Conservation (phyloP, 2,888 invertebrate genomes). For the Archaeoteleia sp. region DNA sequence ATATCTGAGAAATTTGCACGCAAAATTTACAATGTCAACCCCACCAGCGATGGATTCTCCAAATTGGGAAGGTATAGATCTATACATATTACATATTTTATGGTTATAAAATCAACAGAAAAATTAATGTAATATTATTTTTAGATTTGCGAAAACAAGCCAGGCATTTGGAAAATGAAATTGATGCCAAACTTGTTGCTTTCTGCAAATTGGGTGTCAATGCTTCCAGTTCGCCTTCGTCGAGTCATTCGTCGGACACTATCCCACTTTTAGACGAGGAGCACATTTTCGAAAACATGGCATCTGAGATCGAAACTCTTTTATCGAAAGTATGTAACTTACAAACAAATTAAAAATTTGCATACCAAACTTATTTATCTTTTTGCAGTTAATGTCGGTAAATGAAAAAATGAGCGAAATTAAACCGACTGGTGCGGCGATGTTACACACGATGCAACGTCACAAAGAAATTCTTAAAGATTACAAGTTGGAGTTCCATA, state of each 20-base stretch:
- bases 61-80: conserved; percentile 30
- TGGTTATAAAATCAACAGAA: not conserved
- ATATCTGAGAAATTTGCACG: no score
- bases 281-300: conserved; percentile 94
- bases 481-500: conserved; percentile 93
- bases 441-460: conserved; percentile 94
- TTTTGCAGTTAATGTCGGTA: conserved; percentile 81
- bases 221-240: conserved; percentile 66
- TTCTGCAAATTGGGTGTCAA: conserved; percentile 93
- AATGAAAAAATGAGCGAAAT: conserved; percentile 92
- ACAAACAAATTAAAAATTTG: conserved; percentile 15
- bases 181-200: conserved; percentile 95
- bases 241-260: conserved; percentile 77
- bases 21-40: no score
- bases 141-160: conserved; percentile 94
- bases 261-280: conserved; percentile 91
- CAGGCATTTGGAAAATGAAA: conserved; percentile 94
- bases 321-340: conserved; percentile 81
- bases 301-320: conserved; percentile 92
- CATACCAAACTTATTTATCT: conserved; percentile 16
- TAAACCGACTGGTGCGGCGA: conserved; percentile 87
- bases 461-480: conserved; percentile 96
- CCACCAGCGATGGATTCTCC: no score
- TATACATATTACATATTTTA: no score
- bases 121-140: not conserved